Percentiles rank a stretch among this genome's conserved stretches.
These are phyloP conservation scores for Caenorhabditis doughertyi DNA, from an alignment of 2,888 invertebrate genomes.

Conservation along the genomic window DNA sequence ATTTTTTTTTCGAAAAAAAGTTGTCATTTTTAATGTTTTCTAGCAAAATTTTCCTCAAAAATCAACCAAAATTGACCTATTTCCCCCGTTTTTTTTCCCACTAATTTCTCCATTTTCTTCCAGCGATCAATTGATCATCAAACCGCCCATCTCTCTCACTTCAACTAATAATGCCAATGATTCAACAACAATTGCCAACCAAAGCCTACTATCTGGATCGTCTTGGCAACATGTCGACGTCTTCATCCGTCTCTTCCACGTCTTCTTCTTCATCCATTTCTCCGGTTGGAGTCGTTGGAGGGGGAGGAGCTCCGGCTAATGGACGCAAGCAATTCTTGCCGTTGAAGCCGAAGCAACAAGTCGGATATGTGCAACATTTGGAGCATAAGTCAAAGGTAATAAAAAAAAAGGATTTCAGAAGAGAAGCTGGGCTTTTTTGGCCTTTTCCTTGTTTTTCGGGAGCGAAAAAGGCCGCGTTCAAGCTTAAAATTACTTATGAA, in stretches of 20 bases:
- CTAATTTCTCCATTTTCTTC: neutral
- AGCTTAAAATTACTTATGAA: no score
- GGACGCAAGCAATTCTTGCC: conserved; percentile 57
- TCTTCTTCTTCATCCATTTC: conserved; percentile 2
- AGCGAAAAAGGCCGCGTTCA: no score
- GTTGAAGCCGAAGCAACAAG: conserved; percentile 50
- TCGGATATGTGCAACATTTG: neutral
- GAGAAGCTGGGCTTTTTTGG: no score
- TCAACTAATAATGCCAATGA: neutral
- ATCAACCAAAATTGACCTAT: neutral
- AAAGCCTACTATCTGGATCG: conserved; percentile 57
- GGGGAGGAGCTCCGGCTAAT: neutral
- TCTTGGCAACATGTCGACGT: conserved; percentile 57
- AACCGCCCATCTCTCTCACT: neutral
- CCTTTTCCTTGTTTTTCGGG: no score
- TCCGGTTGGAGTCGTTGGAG: neutral
- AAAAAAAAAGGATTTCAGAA: no score
- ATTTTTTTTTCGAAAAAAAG: neutral
- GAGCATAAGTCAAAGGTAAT: conserved; percentile 26
- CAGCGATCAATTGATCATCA: neutral
- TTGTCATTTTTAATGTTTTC: no score
- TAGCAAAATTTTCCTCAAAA: neutral
- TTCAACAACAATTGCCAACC: conserved; percentile 6
- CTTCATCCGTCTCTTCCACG: conserved; percentile 1
- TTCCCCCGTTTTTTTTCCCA: neutral